phyloP scores from a whole-genome alignment of 2,888 invertebrate species.

The Biston stratarius region DNA sequence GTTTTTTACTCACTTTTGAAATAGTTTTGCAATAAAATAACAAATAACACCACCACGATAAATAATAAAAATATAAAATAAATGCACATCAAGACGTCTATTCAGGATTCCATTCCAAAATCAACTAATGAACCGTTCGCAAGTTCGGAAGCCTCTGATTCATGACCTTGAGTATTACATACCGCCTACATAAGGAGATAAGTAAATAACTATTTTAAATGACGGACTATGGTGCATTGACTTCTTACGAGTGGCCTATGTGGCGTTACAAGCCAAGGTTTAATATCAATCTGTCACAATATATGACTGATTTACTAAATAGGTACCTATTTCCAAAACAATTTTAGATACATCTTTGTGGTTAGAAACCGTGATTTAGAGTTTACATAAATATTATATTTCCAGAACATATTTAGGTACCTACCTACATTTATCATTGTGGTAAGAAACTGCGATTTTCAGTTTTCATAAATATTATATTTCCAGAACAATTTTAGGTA shows the following conservation, averaged over 20 bases:
- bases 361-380: slow-evolving; percentile 4
- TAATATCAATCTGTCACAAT: slow-evolving; percentile 2
- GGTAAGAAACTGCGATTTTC: no score
- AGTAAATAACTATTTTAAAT: slow-evolving; percentile 54
- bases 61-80: slow-evolving; percentile 2
- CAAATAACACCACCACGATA: slow-evolving; percentile 13
- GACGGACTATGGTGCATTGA: slow-evolving; percentile 22
- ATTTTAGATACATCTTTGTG: no score
- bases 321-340: no score
- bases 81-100: slow-evolving; percentile 7
- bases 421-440: no score
- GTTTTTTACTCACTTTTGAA: slow-evolving; percentile 3
- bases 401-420: no score
- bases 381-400: no score
- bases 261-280: slow-evolving; percentile 22
- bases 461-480: no score
- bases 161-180: slow-evolving; percentile 70
- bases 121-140: slow-evolving; percentile 8
- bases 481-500: no score
- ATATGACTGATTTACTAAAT: slow-evolving; percentile 14
- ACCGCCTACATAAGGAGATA: slow-evolving; percentile 74
- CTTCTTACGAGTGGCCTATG: slow-evolving; percentile 35
- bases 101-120: slow-evolving; percentile 1
- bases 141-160: slow-evolving; percentile 21
- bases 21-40: not conserved